A percentile compares a stretch with the other conserved stretches of the same genome.
phyloP scores from a whole-genome alignment of 2,888 invertebrate species.

The Acrobasis repandana region DNA sequence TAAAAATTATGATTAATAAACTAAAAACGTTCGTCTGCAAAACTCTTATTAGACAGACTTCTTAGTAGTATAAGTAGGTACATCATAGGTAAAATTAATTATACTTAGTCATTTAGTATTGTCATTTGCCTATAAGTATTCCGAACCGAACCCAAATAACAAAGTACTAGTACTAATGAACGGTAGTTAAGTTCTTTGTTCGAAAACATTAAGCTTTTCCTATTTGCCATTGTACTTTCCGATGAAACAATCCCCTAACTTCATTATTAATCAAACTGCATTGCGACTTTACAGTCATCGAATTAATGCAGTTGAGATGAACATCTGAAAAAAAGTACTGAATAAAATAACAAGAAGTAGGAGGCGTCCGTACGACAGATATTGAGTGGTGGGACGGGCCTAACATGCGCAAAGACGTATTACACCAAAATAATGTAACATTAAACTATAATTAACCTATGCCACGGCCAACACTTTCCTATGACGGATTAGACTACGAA shows the following conservation, averaged over 20 bases:
- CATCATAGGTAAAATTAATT: too few species aligned
- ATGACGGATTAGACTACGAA: slow-evolving; percentile 65
- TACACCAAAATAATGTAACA: slow-evolving; percentile 54
- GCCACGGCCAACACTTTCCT: slow-evolving; percentile 68
- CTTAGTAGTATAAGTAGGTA: too few species aligned
- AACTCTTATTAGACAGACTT: too few species aligned
- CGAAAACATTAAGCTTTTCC: background rate
- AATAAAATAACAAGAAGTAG: slow-evolving; percentile 81
- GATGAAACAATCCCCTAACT: slow-evolving; percentile 32
- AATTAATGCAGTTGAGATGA: slow-evolving; percentile 75
- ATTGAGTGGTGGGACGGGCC: slow-evolving; percentile 82
- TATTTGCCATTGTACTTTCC: background rate
- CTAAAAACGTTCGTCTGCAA: too few species aligned
- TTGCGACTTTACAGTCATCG: slow-evolving; percentile 63
- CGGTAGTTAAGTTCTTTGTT: background rate
- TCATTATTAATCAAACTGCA: slow-evolving; percentile 79
- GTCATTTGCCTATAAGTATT: too few species aligned
- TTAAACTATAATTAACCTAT: slow-evolving; percentile 64
- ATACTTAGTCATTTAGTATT: too few species aligned
- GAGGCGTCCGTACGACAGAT: slow-evolving; percentile 80
- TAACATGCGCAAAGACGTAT: slow-evolving; percentile 80
- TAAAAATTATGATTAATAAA: too few species aligned
- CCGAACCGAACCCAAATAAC: too few species aligned
- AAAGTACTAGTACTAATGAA: background rate
- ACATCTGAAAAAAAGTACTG: slow-evolving; percentile 68